These are phyloP conservation scores for Battus philenor DNA, from an alignment of 1,140 invertebrate genomes.

Conservation along the genomic window DNA sequence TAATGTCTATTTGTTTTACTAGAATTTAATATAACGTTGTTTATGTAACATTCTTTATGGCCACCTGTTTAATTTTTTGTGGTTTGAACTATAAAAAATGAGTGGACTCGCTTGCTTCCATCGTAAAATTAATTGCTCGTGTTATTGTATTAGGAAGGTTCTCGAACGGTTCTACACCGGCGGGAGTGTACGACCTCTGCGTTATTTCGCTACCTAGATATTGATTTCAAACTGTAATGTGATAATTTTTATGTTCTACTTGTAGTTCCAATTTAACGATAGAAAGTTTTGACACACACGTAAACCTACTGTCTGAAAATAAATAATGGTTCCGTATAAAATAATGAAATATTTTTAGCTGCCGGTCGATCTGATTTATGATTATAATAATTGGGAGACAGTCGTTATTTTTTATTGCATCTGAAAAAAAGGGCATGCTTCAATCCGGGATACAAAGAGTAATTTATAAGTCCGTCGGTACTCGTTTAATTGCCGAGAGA, in stretches of 20 bases:
- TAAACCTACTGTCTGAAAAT: too few relatives aligned
- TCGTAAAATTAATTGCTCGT: too few relatives aligned
- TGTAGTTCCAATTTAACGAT: too few relatives aligned
- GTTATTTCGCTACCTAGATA: too few relatives aligned
- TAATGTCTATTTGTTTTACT: constrained; percentile 72
- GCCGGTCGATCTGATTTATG: constrained; percentile 44
- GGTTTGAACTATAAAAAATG: constrained; percentile 2
- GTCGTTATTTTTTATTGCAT: constrained; percentile 68
- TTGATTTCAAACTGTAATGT: too few relatives aligned
- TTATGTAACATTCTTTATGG: constrained; percentile 38
- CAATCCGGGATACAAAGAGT: constrained; percentile 56
- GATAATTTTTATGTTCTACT: too few relatives aligned
- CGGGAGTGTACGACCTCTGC: too few relatives aligned
- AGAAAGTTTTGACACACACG: too few relatives aligned
- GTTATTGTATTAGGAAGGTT: too few relatives aligned
- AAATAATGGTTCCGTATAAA: neutral
- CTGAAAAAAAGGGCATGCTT: constrained; percentile 55
- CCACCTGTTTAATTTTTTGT: constrained; percentile 29
- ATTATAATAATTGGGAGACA: constrained; percentile 51
- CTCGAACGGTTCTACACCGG: too few relatives aligned
- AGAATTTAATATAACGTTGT: constrained; percentile 58
- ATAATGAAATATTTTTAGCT: neutral
- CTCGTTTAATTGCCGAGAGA: constrained; percentile 43
- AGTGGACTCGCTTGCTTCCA: too few relatives aligned
- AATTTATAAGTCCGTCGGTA: constrained; percentile 48